Evolutionary conservation across 2,888 invertebrate genomes (phyloP).

Genomic region (Cyclophora albipunctata): DNA sequence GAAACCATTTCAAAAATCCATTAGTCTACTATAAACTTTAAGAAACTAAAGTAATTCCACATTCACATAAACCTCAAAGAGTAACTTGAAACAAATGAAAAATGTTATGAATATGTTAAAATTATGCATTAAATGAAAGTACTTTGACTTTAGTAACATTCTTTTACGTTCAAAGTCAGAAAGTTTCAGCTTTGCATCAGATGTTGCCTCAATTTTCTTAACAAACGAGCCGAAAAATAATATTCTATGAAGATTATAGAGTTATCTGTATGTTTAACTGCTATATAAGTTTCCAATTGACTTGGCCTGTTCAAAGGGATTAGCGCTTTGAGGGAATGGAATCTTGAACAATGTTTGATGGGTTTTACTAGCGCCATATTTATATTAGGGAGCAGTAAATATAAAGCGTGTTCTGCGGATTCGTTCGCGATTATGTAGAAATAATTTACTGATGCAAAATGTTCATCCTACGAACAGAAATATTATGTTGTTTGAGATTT

Average conservation of each 20-base stretch:
- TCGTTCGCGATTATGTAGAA: no score
- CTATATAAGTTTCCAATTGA: conserved; percentile 62
- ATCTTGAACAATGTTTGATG: neutral
- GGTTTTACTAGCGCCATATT: neutral
- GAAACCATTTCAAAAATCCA: no score
- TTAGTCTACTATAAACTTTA: no score
- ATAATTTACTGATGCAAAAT: no score
- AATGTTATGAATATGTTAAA: conserved; percentile 9
- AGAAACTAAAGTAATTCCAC: no score
- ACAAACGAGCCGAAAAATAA: conserved; percentile 61
- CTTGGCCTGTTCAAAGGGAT: conserved; percentile 58
- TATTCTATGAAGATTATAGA: conserved; percentile 39
- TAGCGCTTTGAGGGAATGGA: conserved; percentile 39
- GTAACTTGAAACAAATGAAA: conserved; percentile 4
- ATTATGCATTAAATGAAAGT: conserved; percentile 8
- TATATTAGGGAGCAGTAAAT: no score
- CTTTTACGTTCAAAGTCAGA: conserved; percentile 13
- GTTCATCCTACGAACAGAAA: no score
- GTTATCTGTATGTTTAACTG: conserved; percentile 53
- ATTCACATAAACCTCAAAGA: neutral
- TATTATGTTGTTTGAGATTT: no score
- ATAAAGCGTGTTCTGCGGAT: no score
- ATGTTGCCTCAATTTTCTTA: conserved; percentile 58
- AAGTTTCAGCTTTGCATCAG: conserved; percentile 33
- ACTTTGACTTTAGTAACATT: conserved; percentile 11